Conservation (phyloP, 53 echinoderm and acorn worm genomes). For the Temnopleurus reevesii region DNA sequence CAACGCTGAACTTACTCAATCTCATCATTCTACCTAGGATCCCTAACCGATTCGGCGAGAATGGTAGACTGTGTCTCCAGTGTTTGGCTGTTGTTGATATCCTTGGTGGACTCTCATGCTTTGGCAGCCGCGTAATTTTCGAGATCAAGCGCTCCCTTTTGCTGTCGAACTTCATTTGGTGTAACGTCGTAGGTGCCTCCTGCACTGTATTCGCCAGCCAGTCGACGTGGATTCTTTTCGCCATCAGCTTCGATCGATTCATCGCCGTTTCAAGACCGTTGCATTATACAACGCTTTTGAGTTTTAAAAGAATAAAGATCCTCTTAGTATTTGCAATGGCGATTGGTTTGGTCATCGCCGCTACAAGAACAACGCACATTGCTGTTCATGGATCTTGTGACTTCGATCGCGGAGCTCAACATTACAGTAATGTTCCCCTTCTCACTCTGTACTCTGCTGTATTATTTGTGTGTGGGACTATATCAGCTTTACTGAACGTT, state of each 20-base stretch:
- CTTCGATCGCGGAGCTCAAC: conserved; percentile 34
- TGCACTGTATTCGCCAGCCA: conserved; percentile 43
- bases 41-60: conserved; percentile 44
- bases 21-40: conserved; percentile 39
- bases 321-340: neutral
- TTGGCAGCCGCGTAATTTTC: conserved; percentile 53
- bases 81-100: conserved; percentile 50
- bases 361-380: conserved; percentile 16
- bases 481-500: conserved; percentile 15
- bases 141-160: conserved; percentile 4
- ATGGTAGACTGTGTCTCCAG: conserved; percentile 49
- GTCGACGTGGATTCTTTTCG: conserved; percentile 55
- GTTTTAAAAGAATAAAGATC: neutral
- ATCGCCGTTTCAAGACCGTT: conserved; percentile 39
- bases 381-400: conserved; percentile 41
- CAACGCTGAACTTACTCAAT: conserved; percentile 18
- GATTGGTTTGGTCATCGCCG: conserved; percentile 12
- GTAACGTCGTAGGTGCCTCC: conserved; percentile 42
- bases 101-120: conserved; percentile 27
- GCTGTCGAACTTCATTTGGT: neutral
- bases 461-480: conserved; percentile 2
- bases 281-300: conserved; percentile 26
- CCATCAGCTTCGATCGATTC: conserved; percentile 45
- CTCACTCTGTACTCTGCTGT: conserved; percentile 23
- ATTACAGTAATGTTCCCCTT: neutral